Evolutionary conservation across 2,888 invertebrate species (phyloP).

Genomic region (Sminthurides aquaticus): DNA sequence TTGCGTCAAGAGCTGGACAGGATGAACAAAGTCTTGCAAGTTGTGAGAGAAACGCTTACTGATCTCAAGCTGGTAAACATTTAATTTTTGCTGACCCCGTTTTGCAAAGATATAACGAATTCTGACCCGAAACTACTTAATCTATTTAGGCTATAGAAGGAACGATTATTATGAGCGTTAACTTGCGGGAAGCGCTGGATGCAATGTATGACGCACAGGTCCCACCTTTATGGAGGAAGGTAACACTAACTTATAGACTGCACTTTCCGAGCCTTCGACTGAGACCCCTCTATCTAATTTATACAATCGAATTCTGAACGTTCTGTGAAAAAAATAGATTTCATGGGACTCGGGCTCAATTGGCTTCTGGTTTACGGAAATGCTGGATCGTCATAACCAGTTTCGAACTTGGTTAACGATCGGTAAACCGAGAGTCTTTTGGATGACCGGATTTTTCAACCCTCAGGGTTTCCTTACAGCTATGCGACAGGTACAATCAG

Average conservation of each 20-base stretch:
- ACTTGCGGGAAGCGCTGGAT: constrained; percentile 76
- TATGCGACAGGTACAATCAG: constrained; percentile 71
- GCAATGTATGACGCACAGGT: constrained; percentile 95
- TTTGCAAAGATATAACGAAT: neutral
- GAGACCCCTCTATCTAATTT: no score
- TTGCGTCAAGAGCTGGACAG: constrained; percentile 66
- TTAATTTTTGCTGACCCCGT: neutral
- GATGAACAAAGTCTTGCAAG: constrained; percentile 76
- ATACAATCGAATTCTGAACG: no score
- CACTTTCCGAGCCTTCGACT: no score
- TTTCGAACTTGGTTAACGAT: constrained; percentile 75
- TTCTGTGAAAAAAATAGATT: no score
- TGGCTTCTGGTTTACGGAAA: constrained; percentile 98
- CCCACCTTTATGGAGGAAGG: constrained; percentile 85
- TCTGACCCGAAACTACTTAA: constrained; percentile 49
- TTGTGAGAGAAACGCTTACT: constrained; percentile 69
- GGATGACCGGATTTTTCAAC: constrained; percentile 71
- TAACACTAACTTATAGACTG: no score
- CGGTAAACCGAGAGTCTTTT: constrained; percentile 78
- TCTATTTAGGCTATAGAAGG: constrained; percentile 72
- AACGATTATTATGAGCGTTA: constrained; percentile 93
- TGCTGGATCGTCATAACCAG: constrained; percentile 70
- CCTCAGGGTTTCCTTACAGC: constrained; percentile 95
- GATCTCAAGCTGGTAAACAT: constrained; percentile 63
- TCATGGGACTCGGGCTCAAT: constrained; percentile 97